phyloP scores from a whole-genome alignment of 2,797 vertebrate genomes.

The Enteromius trimaculatus region DNA sequence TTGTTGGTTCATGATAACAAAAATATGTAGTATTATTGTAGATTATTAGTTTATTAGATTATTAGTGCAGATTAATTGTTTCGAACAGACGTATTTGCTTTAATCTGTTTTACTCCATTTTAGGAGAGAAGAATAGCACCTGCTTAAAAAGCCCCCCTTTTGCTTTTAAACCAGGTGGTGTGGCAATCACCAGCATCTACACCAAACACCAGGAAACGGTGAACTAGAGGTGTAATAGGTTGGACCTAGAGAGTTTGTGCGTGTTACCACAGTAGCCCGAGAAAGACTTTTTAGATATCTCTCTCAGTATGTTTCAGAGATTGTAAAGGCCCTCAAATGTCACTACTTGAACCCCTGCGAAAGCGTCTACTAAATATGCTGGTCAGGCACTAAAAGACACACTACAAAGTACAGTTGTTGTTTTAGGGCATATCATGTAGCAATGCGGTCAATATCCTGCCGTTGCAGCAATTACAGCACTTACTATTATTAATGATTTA shows the following conservation, averaged over 20 bases:
- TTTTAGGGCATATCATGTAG: constrained; percentile 28
- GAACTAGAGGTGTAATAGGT: not conserved
- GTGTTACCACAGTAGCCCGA: not conserved
- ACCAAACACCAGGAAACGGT: not conserved
- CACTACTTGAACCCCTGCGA: not conserved
- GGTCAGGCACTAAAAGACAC: constrained; percentile 8
- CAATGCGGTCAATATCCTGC: constrained; percentile 9
- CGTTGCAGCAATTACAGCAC: constrained; percentile 20
- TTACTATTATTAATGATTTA: constrained; percentile 43
- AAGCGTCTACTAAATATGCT: constrained; percentile 1
- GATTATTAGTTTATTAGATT: too few relatives aligned
- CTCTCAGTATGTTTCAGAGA: not conserved
- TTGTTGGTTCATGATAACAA: not conserved
- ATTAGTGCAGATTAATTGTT: not conserved
- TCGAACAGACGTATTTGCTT: not conserved
- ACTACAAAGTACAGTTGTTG: constrained; percentile 9
- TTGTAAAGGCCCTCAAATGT: not conserved
- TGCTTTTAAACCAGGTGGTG: not conserved
- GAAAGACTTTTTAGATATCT: not conserved
- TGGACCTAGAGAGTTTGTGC: not conserved
- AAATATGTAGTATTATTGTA: not conserved
- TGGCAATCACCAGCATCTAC: not conserved
- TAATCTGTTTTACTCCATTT: not conserved
- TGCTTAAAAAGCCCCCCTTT: constrained; percentile 1
- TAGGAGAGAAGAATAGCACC: not conserved